These are phyloP conservation scores for Phrixothrix hirtus DNA, from an alignment of 2,888 invertebrate genomes.

Conservation along the genomic window DNA sequence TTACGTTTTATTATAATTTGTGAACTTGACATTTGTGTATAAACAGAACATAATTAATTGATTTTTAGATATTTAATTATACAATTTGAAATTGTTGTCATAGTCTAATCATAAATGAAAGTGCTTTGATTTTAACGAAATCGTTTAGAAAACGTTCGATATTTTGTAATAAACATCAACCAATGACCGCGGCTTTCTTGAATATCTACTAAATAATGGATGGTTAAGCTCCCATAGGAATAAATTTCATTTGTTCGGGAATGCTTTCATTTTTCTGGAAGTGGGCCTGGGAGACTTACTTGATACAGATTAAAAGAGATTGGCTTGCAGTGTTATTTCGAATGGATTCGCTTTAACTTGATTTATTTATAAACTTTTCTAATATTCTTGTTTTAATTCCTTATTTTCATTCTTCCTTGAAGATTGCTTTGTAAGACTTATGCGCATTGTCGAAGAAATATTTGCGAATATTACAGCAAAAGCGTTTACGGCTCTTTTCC, in stretches of 20 bases:
- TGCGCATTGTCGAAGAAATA: no score
- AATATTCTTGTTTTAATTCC: conserved; percentile 31
- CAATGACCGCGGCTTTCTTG: conserved; percentile 27
- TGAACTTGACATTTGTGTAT: no score
- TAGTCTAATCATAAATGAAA: no score
- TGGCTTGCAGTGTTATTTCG: conserved; percentile 53
- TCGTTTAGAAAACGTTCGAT: conserved; percentile 12
- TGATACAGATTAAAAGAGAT: conserved; percentile 58
- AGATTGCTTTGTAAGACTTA: conserved; percentile 4
- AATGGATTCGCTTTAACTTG: conserved; percentile 48
- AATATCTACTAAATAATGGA: conserved; percentile 51
- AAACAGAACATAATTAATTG: no score
- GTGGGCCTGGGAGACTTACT: conserved; percentile 55
- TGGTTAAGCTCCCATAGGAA: conserved; percentile 49
- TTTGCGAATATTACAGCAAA: no score
- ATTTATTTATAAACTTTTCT: conserved; percentile 42
- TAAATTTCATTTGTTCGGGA: conserved; percentile 56
- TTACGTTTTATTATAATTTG: no score
- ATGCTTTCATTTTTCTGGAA: conserved; percentile 56
- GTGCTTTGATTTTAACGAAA: no score
- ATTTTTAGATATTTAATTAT: no score
- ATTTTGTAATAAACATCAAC: conserved; percentile 15
- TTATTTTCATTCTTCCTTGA: conserved; percentile 12
- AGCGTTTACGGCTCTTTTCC: no score
- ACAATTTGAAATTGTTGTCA: no score